phyloP scores from a whole-genome alignment of 2,113 vertebrate genomes.

The Centropus bengalensis region DNA sequence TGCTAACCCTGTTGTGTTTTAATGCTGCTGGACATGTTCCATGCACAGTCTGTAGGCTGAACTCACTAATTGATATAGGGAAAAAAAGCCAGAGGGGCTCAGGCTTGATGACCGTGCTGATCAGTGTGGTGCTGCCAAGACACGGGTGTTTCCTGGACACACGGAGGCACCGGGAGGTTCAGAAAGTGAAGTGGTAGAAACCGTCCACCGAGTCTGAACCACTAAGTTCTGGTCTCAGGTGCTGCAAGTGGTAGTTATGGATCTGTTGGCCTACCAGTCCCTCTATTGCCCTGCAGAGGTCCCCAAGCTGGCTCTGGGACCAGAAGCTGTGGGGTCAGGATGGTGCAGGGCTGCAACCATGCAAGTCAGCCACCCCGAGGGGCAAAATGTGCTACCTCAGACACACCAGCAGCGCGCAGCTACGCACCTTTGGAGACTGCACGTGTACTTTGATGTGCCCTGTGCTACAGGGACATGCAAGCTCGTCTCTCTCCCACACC shows the following conservation, averaged over 20 bases:
- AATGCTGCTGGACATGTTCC: neutral
- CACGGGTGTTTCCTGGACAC: neutral
- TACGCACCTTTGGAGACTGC: neutral
- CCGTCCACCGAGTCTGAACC: neutral
- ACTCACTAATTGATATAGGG: neutral
- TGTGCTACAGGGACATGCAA: accelerated
- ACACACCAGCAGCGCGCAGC: neutral
- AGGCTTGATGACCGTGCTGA: neutral
- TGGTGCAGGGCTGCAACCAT: no score
- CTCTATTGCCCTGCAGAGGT: accelerated
- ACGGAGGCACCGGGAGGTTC: neutral
- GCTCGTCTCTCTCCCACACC: neutral
- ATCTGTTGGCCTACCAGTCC: neutral
- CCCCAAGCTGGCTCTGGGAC: neutral
- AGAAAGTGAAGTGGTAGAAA: neutral
- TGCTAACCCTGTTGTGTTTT: neutral
- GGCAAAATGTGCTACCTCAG: neutral
- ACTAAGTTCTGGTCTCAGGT: neutral
- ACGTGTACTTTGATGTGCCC: accelerated
- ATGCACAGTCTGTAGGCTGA: neutral
- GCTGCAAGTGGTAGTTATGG: neutral
- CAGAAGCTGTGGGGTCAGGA: neutral
- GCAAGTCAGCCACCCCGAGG: neutral
- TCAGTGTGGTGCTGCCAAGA: neutral
- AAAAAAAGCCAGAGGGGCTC: neutral